These are phyloP conservation scores for Sminthurinus signatus DNA, from an alignment of 1,140 invertebrate species.

Conservation along the genomic window DNA sequence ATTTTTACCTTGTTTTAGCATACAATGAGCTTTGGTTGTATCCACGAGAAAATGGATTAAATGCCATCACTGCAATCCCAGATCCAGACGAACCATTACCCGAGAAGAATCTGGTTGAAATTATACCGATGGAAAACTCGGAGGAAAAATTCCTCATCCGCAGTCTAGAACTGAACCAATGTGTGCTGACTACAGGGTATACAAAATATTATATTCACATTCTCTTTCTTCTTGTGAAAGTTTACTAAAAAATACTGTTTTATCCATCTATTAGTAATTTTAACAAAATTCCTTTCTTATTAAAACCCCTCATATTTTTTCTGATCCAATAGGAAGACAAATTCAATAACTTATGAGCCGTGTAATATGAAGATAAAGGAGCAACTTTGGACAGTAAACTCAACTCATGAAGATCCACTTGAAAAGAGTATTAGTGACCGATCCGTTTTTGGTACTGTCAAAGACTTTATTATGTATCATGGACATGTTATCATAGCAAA, in stretches of 20 bases:
- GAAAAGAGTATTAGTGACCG: neutral
- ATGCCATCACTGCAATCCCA: constrained; percentile 7
- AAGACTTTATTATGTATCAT: neutral
- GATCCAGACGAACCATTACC: constrained; percentile 8
- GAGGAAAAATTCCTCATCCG: neutral
- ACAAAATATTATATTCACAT: neutral
- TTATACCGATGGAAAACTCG: neutral
- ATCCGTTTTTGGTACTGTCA: neutral
- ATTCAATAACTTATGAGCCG: constrained; percentile 4
- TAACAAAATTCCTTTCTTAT: too few relatives aligned
- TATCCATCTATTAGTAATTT: too few relatives aligned
- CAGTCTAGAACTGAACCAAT: neutral
- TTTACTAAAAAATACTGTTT: too few relatives aligned
- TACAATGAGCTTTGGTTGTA: constrained; percentile 6
- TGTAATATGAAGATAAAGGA: constrained; percentile 2
- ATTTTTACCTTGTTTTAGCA: neutral
- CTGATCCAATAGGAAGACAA: neutral
- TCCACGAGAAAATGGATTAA: constrained; percentile 5
- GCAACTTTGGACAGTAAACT: constrained; percentile 1
- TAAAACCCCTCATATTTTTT: too few relatives aligned
- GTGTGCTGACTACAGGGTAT: neutral
- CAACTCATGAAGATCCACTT: neutral
- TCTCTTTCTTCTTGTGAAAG: neutral
- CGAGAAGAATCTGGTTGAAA: constrained; percentile 8
- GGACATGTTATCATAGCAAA: neutral